Conservation (phyloP, 2,113 vertebrate species). For the Xiphorhynchus elegans region DNA sequence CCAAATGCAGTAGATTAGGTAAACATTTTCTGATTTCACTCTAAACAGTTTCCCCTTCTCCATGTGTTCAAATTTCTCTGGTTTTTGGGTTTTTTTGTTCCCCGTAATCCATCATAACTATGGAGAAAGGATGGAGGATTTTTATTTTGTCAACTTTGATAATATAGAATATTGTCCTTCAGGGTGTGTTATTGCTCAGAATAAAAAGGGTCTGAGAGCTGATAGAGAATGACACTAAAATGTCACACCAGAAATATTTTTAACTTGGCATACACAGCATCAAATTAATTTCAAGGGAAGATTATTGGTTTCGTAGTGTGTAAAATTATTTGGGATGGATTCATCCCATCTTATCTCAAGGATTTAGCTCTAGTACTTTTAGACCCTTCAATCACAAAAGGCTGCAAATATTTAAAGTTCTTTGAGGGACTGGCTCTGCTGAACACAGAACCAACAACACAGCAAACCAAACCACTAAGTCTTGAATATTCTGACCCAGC, state of each 20-base stretch:
- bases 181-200: background rate
- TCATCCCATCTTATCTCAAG: background rate
- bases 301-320: rapidly evolving
- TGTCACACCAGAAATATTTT: background rate
- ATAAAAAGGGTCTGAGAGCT: background rate
- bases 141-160: background rate
- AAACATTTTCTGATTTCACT: slow-evolving; percentile 10
- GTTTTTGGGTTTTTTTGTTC: background rate
- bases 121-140: background rate
- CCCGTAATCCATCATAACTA: background rate
- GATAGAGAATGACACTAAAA: background rate
- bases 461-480: background rate
- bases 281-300: background rate
- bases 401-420: background rate
- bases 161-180: background rate
- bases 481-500: background rate
- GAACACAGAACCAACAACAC: background rate
- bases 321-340: background rate
- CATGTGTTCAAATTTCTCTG: background rate
- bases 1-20: background rate
- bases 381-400: background rate
- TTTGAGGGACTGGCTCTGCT: background rate
- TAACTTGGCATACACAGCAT: background rate
- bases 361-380: background rate
- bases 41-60: background rate